These are phyloP conservation scores for Philypnodon macrostomus DNA, from an alignment of 2,797 vertebrate genomes.

Conservation along the genomic window DNA sequence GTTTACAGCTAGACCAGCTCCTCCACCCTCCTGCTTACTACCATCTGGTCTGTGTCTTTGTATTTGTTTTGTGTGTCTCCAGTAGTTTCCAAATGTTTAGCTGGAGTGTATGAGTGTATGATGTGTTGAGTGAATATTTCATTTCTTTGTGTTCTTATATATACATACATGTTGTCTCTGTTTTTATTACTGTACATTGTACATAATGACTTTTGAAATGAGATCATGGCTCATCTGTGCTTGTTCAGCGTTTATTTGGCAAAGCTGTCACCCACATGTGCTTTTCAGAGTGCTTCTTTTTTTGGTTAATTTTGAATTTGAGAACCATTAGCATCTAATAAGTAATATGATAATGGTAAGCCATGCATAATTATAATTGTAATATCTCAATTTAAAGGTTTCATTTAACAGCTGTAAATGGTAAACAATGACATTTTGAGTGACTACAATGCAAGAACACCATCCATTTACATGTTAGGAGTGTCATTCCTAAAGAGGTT, in stretches of 20 bases:
- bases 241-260: constrained; percentile 42
- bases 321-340: neutral
- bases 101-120: constrained; percentile 49
- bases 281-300: too few relatives aligned
- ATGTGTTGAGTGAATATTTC: constrained; percentile 51
- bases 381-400: too few relatives aligned
- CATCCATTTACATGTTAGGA: constrained; percentile 11
- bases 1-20: constrained; percentile 31
- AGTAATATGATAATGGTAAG: neutral
- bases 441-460: too few relatives aligned
- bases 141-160: constrained; percentile 30
- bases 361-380: too few relatives aligned
- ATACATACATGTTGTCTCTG: constrained; percentile 39
- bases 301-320: constrained; percentile 8
- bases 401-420: too few relatives aligned
- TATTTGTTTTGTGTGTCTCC: constrained; percentile 37
- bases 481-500: constrained; percentile 10
- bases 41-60: constrained; percentile 29
- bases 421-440: too few relatives aligned
- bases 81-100: constrained; percentile 43
- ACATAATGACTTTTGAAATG: constrained; percentile 43
- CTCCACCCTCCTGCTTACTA: constrained; percentile 17
- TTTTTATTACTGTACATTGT: constrained; percentile 32
- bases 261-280: constrained; percentile 36
- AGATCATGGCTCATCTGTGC: constrained; percentile 39